These are phyloP conservation scores for Gobionotothen gibberifrons DNA, from an alignment of 2,797 vertebrate genomes.

Conservation along the genomic window DNA sequence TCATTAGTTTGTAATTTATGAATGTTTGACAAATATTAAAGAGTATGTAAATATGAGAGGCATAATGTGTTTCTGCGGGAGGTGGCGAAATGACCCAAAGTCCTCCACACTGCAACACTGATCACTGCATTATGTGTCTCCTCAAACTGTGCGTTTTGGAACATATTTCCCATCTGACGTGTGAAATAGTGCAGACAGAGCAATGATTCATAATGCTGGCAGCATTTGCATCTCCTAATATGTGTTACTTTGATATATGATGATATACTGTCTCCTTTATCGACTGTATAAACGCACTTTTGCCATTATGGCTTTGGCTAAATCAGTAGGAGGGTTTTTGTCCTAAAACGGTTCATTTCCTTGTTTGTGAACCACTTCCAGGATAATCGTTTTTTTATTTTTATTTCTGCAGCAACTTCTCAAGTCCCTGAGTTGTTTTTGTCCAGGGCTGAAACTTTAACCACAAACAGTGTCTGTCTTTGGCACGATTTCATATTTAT, in stretches of 20 bases:
- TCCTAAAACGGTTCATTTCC: conserved; percentile 77
- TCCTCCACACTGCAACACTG: conserved; percentile 95
- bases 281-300: conserved; percentile 69
- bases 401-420: conserved; percentile 34
- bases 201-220: conserved; percentile 96
- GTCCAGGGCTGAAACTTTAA: conserved; percentile 12
- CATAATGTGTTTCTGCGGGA: conserved; percentile 99
- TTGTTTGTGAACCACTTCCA: conserved; percentile 75
- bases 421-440: not conserved
- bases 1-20: conserved; percentile 99
- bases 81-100: conserved; percentile 99
- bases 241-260: conserved; percentile 84
- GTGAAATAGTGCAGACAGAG: conserved; percentile 99
- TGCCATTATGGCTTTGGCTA: conserved; percentile 75
- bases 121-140: conserved; percentile 94
- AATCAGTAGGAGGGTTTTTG: conserved; percentile 75
- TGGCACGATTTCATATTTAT: not conserved
- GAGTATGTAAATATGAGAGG: conserved; percentile 98
- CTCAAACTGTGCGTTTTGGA: conserved; percentile 95
- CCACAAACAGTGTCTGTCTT: not conserved
- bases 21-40: conserved; percentile 99
- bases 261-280: conserved; percentile 76
- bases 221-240: conserved; percentile 97
- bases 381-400: conserved; percentile 36
- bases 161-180: conserved; percentile 92